These are phyloP conservation scores for Amiota communis DNA, from an alignment of 2,888 invertebrate species.

Conservation along the genomic window DNA sequence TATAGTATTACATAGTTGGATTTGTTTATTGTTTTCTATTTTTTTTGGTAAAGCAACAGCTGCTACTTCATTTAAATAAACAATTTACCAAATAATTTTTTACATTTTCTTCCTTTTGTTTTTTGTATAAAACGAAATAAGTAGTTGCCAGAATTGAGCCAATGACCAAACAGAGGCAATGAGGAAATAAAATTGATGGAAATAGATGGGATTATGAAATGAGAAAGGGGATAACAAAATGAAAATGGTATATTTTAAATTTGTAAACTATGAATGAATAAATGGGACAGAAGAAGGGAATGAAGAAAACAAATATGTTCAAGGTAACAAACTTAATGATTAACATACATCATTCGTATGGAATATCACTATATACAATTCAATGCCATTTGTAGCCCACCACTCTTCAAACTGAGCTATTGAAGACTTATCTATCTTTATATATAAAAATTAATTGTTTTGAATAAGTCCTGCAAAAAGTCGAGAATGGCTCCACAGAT, in stretches of 20 bases:
- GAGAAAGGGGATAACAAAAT: not conserved
- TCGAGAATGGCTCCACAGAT: no score
- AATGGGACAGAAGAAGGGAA: no score
- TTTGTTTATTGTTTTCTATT: not conserved
- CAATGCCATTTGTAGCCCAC: no score
- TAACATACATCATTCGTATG: no score
- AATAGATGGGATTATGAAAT: not conserved
- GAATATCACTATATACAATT: no score
- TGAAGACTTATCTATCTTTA: not conserved
- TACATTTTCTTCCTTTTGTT: no score
- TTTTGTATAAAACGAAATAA: not conserved
- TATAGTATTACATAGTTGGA: not conserved
- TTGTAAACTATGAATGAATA: no score
- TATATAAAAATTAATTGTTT: no score
- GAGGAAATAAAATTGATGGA: not conserved
- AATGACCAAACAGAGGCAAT: not conserved
- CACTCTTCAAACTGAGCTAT: no score
- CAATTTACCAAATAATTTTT: conserved; percentile 21
- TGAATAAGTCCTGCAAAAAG: no score
- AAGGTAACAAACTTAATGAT: no score
- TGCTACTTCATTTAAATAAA: conserved; percentile 26
- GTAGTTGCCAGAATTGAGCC: not conserved
- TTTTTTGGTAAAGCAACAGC: conserved; percentile 13
- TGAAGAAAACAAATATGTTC: no score
- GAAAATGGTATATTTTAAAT: not conserved